phyloP scores from a whole-genome alignment of 2,888 invertebrate genomes.

The Hydriomena furcata region DNA sequence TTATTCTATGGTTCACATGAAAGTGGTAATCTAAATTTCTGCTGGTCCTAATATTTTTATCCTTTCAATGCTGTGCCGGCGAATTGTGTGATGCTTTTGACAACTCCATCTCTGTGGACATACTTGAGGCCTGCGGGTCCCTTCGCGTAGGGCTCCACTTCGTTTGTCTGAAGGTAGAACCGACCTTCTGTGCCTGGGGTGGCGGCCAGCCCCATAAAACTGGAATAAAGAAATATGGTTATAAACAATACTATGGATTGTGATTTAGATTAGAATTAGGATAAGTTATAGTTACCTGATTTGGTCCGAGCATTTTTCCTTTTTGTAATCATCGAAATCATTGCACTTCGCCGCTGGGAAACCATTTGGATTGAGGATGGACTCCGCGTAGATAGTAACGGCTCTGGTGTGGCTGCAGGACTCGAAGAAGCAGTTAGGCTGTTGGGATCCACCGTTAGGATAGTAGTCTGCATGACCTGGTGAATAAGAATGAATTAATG shows the following conservation, averaged over 20 bases:
- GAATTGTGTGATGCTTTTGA: slow-evolving; percentile 19
- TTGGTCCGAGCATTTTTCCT: slow-evolving; percentile 15
- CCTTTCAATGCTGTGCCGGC: background rate
- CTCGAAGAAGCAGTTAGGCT: slow-evolving; percentile 66
- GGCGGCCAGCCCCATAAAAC: slow-evolving; percentile 35
- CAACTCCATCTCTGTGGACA: slow-evolving; percentile 29
- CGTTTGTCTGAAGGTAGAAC: slow-evolving; percentile 35
- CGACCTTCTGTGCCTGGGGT: slow-evolving; percentile 15
- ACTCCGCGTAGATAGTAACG: slow-evolving; percentile 49
- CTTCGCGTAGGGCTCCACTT: slow-evolving; percentile 23
- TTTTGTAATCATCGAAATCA: slow-evolving; percentile 16
- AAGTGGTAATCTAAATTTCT: too few relatives aligned
- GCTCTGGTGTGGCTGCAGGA: slow-evolving; percentile 70
- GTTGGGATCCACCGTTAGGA: slow-evolving; percentile 65
- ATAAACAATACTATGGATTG: background rate
- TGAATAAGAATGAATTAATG: background rate
- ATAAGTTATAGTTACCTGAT: too few relatives aligned
- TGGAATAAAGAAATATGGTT: slow-evolving; percentile 12
- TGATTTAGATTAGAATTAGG: too few relatives aligned
- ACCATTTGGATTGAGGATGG: slow-evolving; percentile 11
- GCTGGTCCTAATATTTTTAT: background rate
- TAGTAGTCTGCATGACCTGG: slow-evolving; percentile 71
- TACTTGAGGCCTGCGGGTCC: slow-evolving; percentile 19
- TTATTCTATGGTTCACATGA: too few relatives aligned
- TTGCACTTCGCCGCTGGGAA: slow-evolving; percentile 23